These are phyloP conservation scores for roundworm (Caenorhabditis elegans) DNA, from an alignment of 1,140 invertebrate species.

Conservation along the genomic window DNA sequence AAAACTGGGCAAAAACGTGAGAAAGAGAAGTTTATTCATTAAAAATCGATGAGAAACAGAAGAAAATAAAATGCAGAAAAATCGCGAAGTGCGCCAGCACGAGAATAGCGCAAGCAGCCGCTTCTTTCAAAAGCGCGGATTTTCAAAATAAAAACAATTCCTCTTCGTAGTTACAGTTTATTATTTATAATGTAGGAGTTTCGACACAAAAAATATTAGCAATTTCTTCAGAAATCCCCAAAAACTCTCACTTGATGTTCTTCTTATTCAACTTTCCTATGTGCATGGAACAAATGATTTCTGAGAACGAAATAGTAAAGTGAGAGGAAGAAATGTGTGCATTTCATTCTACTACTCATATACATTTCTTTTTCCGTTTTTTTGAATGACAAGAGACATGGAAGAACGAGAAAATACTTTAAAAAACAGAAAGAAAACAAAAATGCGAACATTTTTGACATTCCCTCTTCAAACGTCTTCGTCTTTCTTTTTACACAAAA, in stretches of 20 bases:
- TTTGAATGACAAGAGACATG: not conserved
- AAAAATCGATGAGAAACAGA: conserved; percentile 1
- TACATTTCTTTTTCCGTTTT: not conserved
- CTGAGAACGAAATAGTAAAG: not conserved
- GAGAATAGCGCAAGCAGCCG: not conserved
- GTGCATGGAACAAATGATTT: too few species aligned
- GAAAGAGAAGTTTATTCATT: not conserved
- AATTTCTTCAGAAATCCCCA: too few species aligned
- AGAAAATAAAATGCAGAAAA: not conserved
- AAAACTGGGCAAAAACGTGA: not conserved
- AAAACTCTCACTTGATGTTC: too few species aligned
- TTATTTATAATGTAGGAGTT: too few species aligned
- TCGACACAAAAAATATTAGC: too few species aligned
- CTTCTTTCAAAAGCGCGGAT: not conserved
- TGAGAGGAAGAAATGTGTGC: not conserved
- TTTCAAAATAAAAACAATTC: not conserved
- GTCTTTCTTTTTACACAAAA: not conserved
- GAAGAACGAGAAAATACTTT: not conserved
- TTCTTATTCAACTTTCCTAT: too few species aligned
- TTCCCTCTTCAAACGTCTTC: conserved; percentile 14
- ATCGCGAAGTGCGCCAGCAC: not conserved
- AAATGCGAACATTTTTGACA: conserved; percentile 23
- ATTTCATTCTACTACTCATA: not conserved
- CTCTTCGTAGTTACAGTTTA: too few species aligned
- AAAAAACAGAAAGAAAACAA: conserved; percentile 17